Evolutionary conservation across 92 coral and sea anemone genomes (phyloP), one percentile per base, ranked within the genome.

Genomic region (Micromussa lordhowensis): DNA sequence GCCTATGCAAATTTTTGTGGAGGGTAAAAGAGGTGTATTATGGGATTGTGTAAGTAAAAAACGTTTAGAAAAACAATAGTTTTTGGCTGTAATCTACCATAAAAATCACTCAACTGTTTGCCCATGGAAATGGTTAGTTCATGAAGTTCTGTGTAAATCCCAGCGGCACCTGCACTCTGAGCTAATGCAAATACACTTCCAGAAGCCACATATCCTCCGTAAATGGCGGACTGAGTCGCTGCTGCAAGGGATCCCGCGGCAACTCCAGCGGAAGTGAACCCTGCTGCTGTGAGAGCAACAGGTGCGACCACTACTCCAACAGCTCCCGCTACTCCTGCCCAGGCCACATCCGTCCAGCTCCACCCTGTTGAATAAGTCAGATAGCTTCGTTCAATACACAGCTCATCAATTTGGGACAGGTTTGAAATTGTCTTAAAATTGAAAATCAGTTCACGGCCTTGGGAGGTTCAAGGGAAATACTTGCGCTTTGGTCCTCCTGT

Each of bases 151-250:
- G 24, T 26, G 1, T 57, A 31, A 75, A 75, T 75, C 24, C 57
- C 79, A 75, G 57, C 79, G 31, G 79, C 79, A 9, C 79, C 79
- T 75, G 55, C 79, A 28, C 79, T 75, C 44, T 75, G 79, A 22
- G 79, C 55, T 24, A 12, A 1, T 75, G 79, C 79, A 40, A 75
- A 75, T 44, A 9, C 29, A 75, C 79, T 75, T 21, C 79, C 79
- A 36, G 79, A 75, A 21, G 79, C 79, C 57, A 75, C 79, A 22
- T 75, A 75, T 0, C 79, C 79, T 75, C 79, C 79, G 35, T 36
- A 75, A 13, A 54, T 13, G 17, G 55, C 11, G 54, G 55, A 75
- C 54, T 75, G 79, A 15, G 31, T 17, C n/a, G 57, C 31, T 75
- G 79, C 79, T 35, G 57, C 79, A 9, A 35, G 15, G 24, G 79